Percentiles rank a stretch among this genome's conserved stretches.
phyloP scores from a whole-genome alignment of 2,797 vertebrate species.

The Ctenopoma kingsleyae region DNA sequence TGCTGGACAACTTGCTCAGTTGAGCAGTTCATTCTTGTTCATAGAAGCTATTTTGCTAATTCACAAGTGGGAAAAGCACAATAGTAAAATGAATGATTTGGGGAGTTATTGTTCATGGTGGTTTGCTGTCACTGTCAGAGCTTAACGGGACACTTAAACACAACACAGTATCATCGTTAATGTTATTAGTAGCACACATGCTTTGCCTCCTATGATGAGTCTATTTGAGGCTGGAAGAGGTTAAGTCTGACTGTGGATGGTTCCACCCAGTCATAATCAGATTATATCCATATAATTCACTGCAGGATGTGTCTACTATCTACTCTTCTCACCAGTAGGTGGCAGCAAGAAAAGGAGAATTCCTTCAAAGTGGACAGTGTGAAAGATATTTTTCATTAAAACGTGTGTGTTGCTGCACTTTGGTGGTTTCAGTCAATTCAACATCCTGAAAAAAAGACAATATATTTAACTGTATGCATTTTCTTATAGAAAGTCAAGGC shows the following conservation, averaged over 20 bases:
- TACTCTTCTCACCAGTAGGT: conserved; percentile 53
- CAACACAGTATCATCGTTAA: neutral
- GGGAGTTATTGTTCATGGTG: neutral
- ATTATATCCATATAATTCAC: conserved; percentile 14
- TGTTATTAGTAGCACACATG: neutral
- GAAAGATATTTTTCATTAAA: too few relatives aligned
- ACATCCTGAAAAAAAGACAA: neutral
- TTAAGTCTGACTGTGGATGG: neutral
- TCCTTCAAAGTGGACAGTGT: too few relatives aligned
- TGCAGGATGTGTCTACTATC: neutral
- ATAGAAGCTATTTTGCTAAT: neutral
- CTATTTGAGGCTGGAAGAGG: neutral
- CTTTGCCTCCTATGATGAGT: neutral
- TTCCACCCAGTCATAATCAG: conserved; percentile 35
- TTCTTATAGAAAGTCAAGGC: neutral
- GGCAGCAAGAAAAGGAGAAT: conserved; percentile 64
- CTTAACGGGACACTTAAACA: neutral
- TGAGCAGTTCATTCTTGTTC: neutral
- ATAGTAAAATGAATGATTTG: neutral
- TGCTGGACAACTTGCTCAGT: neutral
- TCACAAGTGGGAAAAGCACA: neutral
- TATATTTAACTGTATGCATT: neutral
- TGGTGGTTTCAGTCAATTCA: neutral
- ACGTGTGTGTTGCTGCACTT: neutral
- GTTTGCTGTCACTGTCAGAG: neutral